These are phyloP conservation scores for Sakesphorus luctuosus DNA, from an alignment of 2,113 vertebrate genomes.

Conservation along the genomic window DNA sequence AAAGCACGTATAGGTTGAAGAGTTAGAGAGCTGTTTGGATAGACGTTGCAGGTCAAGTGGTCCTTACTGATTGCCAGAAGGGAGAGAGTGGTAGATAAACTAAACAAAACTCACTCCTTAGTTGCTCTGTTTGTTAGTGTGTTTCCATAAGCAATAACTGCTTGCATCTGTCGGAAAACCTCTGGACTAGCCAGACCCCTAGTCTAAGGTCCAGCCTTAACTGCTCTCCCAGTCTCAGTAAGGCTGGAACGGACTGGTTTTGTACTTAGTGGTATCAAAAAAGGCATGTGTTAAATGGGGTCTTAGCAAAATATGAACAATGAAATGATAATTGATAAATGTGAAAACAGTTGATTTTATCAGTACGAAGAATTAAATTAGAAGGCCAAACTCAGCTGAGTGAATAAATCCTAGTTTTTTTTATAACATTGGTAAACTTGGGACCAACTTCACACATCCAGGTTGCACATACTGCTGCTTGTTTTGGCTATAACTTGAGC, in stretches of 20 bases:
- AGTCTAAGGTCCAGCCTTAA: not conserved
- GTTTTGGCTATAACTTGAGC: not conserved
- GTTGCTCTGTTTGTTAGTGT: not conserved
- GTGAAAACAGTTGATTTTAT: not conserved
- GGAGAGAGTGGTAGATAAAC: not conserved
- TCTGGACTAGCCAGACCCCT: not conserved
- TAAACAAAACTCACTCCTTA: not conserved
- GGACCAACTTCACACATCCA: not conserved
- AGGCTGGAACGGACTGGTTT: not conserved
- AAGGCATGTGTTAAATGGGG: not conserved
- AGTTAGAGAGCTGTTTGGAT: not conserved
- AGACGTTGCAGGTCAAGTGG: not conserved
- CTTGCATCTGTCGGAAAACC: not conserved
- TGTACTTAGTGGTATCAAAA: not conserved
- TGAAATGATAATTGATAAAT: not conserved
- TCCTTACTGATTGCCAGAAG: not conserved
- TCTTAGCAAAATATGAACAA: not conserved
- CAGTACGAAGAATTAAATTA: not conserved
- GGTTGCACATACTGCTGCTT: not conserved
- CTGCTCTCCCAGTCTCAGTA: not conserved
- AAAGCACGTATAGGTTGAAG: not conserved
- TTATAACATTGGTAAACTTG: not conserved
- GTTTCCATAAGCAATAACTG: not conserved
- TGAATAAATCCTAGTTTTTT: not conserved
- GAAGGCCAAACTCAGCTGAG: not conserved